These are phyloP conservation scores for Catocala fraxini DNA, from an alignment of 2,888 invertebrate species.

Conservation along the genomic window DNA sequence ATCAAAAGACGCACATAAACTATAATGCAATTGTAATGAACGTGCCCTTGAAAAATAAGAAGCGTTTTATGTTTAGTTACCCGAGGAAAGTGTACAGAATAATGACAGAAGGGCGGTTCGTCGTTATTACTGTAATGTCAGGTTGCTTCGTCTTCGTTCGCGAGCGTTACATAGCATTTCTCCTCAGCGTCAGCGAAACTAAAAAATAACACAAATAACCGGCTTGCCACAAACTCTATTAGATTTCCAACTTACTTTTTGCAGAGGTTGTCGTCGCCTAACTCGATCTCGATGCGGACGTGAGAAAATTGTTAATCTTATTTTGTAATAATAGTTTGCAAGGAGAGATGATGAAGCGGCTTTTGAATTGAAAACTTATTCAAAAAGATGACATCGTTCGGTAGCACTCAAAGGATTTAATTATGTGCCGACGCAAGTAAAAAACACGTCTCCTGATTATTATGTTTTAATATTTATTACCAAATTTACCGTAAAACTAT, in stretches of 20 bases:
- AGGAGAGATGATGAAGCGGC: constrained; percentile 63
- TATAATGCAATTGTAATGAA: constrained; percentile 69
- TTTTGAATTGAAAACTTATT: constrained; percentile 65
- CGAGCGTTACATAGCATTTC: constrained; percentile 83
- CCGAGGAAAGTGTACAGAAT: constrained; percentile 79
- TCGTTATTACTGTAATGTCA: constrained; percentile 84
- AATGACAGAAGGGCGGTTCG: constrained; percentile 84
- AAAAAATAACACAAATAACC: constrained; percentile 84
- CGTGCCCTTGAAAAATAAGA: constrained; percentile 68
- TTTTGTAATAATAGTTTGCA: constrained; percentile 73
- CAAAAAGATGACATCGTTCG: constrained; percentile 54
- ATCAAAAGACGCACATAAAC: constrained; percentile 39
- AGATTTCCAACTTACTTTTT: constrained; percentile 85
- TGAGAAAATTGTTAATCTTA: constrained; percentile 82
- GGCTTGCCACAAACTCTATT: constrained; percentile 85
- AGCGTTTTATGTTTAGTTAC: constrained; percentile 71
- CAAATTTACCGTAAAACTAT: constrained; percentile 21
- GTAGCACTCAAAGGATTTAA: constrained; percentile 49
- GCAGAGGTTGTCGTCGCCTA: constrained; percentile 81
- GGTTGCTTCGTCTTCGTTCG: constrained; percentile 81
- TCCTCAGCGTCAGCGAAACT: constrained; percentile 73
- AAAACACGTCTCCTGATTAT: constrained; percentile 28
- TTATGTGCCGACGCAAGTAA: constrained; percentile 29
- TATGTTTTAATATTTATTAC: constrained; percentile 32
- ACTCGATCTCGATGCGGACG: constrained; percentile 83